Evolutionary conservation across 2,113 vertebrate species (phyloP).

Genomic region (Psittacula cyanocephala): DNA sequence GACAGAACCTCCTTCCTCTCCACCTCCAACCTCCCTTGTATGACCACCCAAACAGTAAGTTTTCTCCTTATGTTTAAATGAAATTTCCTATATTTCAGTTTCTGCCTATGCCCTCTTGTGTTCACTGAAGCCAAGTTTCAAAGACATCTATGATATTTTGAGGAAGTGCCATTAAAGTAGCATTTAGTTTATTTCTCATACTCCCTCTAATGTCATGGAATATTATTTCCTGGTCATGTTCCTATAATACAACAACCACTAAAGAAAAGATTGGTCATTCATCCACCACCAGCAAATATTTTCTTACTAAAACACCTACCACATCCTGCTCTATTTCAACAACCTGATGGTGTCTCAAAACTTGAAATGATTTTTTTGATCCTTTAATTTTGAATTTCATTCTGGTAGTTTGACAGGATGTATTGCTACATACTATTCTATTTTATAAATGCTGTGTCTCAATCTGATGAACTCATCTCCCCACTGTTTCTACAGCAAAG

Average conservation of each 20-base stretch:
- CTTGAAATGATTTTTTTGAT: not conserved
- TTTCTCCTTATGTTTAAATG: not conserved
- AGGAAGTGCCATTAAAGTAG: not conserved
- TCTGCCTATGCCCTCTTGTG: not conserved
- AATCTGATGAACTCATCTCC: not conserved
- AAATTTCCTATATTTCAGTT: not conserved
- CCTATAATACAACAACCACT: accelerated
- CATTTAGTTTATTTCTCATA: not conserved
- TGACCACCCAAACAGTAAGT: not conserved
- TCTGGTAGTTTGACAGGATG: not conserved
- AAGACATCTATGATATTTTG: not conserved
- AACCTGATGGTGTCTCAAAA: not conserved
- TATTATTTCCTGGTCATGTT: not conserved
- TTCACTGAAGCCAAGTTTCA: not conserved
- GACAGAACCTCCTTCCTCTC: not conserved
- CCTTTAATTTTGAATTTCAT: not conserved
- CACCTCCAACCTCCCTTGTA: not conserved
- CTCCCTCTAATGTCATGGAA: not conserved
- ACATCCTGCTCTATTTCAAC: not conserved
- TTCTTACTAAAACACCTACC: not conserved
- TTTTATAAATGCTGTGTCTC: conserved; percentile 3
- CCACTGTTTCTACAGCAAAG: not conserved
- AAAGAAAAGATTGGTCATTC: not conserved
- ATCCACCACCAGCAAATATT: not conserved
- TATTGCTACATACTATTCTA: not conserved